A percentile compares a stretch with the other conserved stretches of the same genome.
Evolutionary conservation across 2,113 vertebrate species (phyloP).

Genomic region (Apodemus speciosus): DNA sequence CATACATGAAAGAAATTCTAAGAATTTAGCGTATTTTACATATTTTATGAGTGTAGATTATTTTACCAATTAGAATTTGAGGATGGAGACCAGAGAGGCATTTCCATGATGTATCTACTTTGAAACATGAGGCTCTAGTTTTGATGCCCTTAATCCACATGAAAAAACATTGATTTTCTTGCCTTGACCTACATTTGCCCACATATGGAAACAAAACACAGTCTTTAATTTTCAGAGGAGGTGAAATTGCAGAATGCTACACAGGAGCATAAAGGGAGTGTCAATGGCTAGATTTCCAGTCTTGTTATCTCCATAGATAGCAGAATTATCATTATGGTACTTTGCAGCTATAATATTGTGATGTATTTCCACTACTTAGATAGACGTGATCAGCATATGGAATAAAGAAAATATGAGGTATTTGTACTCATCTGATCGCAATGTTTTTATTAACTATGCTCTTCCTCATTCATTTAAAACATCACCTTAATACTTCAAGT

Average conservation of each 20-base stretch:
- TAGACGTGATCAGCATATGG: neutral
- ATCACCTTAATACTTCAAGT: neutral
- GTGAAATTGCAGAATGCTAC: neutral
- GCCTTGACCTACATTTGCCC: neutral
- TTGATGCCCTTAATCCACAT: too few species aligned
- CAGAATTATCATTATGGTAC: neutral
- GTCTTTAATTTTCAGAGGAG: neutral
- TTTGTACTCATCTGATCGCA: rapidly evolving
- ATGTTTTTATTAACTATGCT: neutral
- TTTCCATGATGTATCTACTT: neutral
- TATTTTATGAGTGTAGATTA: neutral
- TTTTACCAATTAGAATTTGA: neutral
- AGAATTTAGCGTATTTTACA: conserved; percentile 1
- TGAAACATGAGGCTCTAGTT: neutral
- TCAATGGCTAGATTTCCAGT: neutral
- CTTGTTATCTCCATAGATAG: neutral
- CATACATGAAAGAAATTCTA: neutral
- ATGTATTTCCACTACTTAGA: neutral
- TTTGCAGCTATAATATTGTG: neutral
- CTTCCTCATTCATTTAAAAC: neutral
- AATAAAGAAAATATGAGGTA: neutral
- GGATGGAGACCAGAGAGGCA: too few species aligned
- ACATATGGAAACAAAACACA: too few species aligned
- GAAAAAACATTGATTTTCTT: neutral
- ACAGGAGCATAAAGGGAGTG: neutral